Conservation (phyloP, 2,797 vertebrate genomes). For the Rousettus madagascariensis region DNA sequence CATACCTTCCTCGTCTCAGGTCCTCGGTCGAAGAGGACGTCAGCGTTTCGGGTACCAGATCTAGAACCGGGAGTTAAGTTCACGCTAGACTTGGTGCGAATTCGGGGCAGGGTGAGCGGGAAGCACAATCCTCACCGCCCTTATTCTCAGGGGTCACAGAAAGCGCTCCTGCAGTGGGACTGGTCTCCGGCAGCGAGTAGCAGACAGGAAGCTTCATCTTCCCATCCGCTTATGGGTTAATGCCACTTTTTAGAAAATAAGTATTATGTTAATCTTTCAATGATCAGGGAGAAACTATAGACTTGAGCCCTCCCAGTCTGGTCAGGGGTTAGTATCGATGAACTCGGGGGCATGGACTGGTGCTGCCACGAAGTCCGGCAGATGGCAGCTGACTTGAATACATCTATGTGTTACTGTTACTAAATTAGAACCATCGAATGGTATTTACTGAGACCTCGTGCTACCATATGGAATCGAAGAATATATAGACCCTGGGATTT, state of each 20-base stretch:
- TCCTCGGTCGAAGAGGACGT: no score
- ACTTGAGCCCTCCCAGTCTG: not conserved
- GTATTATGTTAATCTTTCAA: not conserved
- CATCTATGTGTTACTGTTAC: not conserved
- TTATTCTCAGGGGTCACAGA: not conserved
- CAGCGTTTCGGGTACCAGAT: not conserved
- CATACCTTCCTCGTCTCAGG: not conserved
- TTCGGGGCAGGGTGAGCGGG: not conserved
- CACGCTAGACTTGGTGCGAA: accelerated
- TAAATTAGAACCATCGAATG: not conserved
- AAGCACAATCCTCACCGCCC: accelerated
- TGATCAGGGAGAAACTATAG: not conserved
- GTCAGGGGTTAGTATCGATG: not conserved
- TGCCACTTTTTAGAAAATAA: not conserved
- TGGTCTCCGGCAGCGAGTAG: not conserved
- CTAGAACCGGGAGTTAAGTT: not conserved
- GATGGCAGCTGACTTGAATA: constrained; percentile 8
- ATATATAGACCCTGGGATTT: constrained; percentile 55
- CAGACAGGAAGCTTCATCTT: not conserved
- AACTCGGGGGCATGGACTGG: not conserved
- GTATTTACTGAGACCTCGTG: constrained; percentile 48
- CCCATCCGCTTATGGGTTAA: not conserved
- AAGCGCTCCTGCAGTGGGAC: not conserved
- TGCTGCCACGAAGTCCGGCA: not conserved
- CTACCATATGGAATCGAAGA: constrained; percentile 62